Conservation (phyloP, 2,113 vertebrate genomes). For the Bolborhynchus lineola region DNA sequence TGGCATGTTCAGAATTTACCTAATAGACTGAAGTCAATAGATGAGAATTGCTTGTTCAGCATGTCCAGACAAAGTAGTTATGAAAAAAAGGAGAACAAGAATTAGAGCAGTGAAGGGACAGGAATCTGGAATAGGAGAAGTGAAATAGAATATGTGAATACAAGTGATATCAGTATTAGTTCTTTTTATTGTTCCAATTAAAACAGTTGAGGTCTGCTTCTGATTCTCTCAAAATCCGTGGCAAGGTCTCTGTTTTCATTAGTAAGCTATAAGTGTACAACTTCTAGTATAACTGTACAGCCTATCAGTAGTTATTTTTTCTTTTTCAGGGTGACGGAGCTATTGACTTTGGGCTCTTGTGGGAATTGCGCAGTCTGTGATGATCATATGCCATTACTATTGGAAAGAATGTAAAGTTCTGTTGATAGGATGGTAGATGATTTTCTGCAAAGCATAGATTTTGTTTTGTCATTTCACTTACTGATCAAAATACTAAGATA, state of each 20-base stretch:
- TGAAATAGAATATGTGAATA: background rate
- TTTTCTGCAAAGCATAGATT: background rate
- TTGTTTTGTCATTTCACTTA: background rate
- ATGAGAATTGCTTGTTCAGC: conserved; percentile 70
- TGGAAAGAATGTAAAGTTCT: background rate
- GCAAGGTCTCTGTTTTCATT: background rate
- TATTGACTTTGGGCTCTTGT: background rate
- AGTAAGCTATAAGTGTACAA: fast-evolving
- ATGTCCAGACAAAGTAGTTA: conserved; percentile 42
- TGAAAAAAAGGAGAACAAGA: conserved; percentile 45
- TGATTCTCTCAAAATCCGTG: background rate
- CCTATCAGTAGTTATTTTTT: background rate
- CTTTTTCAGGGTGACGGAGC: background rate
- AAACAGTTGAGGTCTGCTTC: background rate
- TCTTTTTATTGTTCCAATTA: background rate
- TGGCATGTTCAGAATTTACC: conserved; percentile 62
- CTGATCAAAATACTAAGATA: background rate
- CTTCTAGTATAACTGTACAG: background rate
- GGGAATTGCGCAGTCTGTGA: background rate
- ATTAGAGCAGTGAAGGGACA: background rate
- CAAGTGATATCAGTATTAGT: background rate
- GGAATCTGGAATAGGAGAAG: conserved; percentile 23
- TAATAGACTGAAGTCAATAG: conserved; percentile 55
- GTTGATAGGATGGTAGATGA: background rate
- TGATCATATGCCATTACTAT: background rate